phyloP scores from a whole-genome alignment of 2,113 vertebrate species.

The Petromus typicus region DNA sequence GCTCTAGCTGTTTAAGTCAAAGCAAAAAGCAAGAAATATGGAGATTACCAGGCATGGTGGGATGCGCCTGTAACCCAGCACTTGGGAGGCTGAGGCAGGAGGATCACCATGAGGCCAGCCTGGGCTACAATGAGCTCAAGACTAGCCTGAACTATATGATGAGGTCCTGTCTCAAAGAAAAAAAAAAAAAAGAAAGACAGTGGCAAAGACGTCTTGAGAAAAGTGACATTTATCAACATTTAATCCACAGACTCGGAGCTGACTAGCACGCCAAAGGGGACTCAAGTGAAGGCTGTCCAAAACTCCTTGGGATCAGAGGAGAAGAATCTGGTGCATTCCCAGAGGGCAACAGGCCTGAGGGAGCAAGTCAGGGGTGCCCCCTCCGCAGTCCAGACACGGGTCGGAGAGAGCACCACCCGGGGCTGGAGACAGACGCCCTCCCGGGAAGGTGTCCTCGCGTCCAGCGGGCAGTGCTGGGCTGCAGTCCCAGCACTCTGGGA shows the following conservation, averaged over 20 bases:
- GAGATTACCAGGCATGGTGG: neutral
- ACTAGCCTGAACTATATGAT: neutral
- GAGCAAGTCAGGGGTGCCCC: neutral
- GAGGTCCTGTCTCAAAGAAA: neutral
- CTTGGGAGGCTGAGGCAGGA: neutral
- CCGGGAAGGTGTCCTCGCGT: neutral
- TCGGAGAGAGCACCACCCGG: neutral
- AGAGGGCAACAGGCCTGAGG: too few relatives aligned
- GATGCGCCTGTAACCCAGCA: neutral
- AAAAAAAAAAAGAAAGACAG: neutral
- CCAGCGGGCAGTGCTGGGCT: neutral
- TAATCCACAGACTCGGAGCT: neutral
- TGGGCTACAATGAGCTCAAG: neutral
- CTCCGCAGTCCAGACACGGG: neutral
- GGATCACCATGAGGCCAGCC: neutral
- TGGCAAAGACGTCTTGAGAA: neutral
- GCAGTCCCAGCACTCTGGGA: neutral
- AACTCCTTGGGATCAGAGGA: neutral
- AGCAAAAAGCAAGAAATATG: neutral
- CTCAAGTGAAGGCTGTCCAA: neutral
- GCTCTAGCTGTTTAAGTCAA: neutral
- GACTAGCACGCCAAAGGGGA: neutral
- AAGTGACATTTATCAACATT: neutral
- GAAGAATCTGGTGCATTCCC: neutral
- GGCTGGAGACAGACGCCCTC: neutral